Evolutionary conservation across 2,888 invertebrate genomes (phyloP).

Genomic region (Choreutis nemorana): DNA sequence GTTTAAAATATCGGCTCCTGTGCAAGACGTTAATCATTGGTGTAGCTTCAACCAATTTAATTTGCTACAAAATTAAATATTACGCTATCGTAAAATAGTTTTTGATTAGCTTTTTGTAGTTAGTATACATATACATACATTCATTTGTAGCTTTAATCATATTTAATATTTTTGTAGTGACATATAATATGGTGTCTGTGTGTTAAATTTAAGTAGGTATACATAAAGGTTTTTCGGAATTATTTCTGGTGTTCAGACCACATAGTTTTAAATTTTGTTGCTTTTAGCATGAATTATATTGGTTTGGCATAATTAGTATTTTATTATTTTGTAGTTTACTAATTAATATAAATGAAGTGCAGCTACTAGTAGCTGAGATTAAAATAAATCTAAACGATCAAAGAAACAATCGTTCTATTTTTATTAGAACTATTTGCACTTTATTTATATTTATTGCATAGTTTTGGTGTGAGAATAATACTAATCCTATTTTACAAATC

Average conservation of each 20-base stretch:
- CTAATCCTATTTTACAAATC: slow-evolving; percentile 56
- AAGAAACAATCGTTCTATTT: slow-evolving; percentile 12
- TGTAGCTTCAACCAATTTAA: slow-evolving; percentile 40
- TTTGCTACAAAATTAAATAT: slow-evolving; percentile 24
- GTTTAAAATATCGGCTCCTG: slow-evolving; percentile 27
- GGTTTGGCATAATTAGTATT: slow-evolving; percentile 36
- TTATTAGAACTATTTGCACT: slow-evolving; percentile 27
- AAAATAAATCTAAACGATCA: neutral
- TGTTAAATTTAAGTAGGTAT: too few species aligned
- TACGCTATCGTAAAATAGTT: too few species aligned
- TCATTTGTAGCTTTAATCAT: too few species aligned
- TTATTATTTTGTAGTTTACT: slow-evolving; percentile 35
- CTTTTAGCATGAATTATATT: slow-evolving; percentile 37
- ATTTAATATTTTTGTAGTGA: too few species aligned
- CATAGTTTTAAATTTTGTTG: slow-evolving; percentile 8
- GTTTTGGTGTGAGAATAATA: slow-evolving; percentile 51
- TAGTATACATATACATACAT: too few species aligned
- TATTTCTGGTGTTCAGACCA: too few species aligned
- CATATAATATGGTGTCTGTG: too few species aligned
- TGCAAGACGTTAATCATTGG: slow-evolving; percentile 33
- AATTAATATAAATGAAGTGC: slow-evolving; percentile 42
- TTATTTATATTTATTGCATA: slow-evolving; percentile 38
- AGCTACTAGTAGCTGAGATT: slow-evolving; percentile 15
- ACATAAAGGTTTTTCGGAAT: too few species aligned
- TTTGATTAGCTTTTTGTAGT: too few species aligned